phyloP scores from a whole-genome alignment of 2,113 vertebrate genomes.

The Odontesthes bonariensis region DNA sequence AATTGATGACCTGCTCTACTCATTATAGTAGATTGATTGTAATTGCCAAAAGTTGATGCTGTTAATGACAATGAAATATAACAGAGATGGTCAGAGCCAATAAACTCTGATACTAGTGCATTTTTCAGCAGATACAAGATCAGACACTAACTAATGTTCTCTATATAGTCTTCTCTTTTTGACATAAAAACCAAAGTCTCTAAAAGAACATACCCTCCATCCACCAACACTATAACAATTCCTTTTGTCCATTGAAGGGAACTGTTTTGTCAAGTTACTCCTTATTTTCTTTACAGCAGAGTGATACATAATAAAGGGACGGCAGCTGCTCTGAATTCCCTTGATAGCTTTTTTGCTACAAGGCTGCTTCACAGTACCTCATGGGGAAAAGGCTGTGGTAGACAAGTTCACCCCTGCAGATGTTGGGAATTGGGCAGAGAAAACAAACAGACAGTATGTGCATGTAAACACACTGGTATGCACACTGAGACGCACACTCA shows the following conservation, averaged over 20 bases:
- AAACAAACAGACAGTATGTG: conserved; percentile 30
- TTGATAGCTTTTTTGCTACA: conserved; percentile 25
- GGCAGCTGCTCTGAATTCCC: conserved; percentile 55
- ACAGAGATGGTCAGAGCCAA: background rate
- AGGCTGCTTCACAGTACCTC: conserved; percentile 45
- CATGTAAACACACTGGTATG: conserved; percentile 7
- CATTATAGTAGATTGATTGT: conserved; percentile 40
- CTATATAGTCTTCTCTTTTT: no score
- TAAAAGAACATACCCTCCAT: conserved; percentile 6
- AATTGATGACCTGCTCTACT: background rate
- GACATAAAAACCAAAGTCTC: conserved; percentile 1
- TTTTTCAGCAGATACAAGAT: no score
- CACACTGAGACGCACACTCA: conserved; percentile 6
- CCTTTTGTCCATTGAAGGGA: background rate
- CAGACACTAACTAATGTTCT: no score
- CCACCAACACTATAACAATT: no score
- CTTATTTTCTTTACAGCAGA: conserved; percentile 17
- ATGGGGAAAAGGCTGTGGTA: conserved; percentile 26
- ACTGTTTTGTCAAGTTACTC: conserved; percentile 46
- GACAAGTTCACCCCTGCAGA: conserved; percentile 44
- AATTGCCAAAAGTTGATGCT: conserved; percentile 38
- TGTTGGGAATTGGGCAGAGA: conserved; percentile 34
- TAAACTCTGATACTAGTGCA: background rate
- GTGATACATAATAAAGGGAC: conserved; percentile 44
- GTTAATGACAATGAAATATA: conserved; percentile 15